phyloP scores from a whole-genome alignment of 2,113 vertebrate genomes.

The Sciurus niger region DNA sequence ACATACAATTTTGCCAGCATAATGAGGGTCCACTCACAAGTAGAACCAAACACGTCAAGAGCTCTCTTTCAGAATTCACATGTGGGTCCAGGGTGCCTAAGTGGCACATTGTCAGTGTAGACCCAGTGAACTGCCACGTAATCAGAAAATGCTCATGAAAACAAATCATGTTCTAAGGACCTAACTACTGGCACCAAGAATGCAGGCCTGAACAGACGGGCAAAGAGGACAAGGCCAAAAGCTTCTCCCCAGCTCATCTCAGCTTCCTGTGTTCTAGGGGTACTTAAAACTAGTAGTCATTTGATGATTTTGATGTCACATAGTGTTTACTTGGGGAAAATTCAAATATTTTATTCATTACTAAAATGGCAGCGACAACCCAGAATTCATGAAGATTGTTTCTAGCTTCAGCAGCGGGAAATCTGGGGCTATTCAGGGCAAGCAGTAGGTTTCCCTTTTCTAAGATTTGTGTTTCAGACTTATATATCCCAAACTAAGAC shows the following conservation, averaged over 20 bases:
- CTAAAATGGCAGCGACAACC: neutral
- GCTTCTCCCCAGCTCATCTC: neutral
- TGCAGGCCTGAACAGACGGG: neutral
- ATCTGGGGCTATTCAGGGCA: neutral
- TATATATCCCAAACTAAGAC: neutral
- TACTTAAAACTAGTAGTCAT: neutral
- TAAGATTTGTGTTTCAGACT: constrained; percentile 38
- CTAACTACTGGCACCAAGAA: neutral
- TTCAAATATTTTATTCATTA: neutral
- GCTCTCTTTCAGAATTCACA: constrained; percentile 17
- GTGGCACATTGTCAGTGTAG: neutral
- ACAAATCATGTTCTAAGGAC: neutral
- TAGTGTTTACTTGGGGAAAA: neutral
- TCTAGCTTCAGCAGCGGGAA: neutral
- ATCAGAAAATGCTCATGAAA: neutral
- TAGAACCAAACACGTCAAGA: neutral
- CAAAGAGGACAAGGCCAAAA: neutral
- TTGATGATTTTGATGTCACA: neutral
- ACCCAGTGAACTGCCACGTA: neutral
- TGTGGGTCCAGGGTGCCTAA: neutral
- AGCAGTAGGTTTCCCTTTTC: neutral
- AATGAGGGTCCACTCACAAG: neutral
- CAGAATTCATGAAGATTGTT: neutral
- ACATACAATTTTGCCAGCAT: neutral
- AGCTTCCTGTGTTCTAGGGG: neutral